Evolutionary conservation across 2,113 vertebrate species (phyloP), one percentile per base, ranked within the genome.

Genomic region (Hemiscyllium ocellatum): DNA sequence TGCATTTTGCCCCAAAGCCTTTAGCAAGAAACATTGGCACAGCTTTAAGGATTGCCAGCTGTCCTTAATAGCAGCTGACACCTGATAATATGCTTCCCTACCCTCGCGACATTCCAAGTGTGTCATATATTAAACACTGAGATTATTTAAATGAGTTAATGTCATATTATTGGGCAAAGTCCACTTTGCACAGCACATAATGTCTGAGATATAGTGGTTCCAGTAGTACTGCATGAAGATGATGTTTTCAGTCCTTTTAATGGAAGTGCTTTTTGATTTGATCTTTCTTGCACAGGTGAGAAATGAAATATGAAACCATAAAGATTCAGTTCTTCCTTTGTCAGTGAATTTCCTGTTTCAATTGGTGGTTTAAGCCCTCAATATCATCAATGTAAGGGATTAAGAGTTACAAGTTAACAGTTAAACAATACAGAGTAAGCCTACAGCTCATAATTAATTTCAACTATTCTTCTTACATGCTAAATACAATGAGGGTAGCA

Each of bases 11-110:
- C n/a, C 89, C 61, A 93, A 42, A 61, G 4, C 61, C 56, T 68
- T 66, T 37, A 22, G 19, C n/a, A 19, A 93, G 33, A 66, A 93
- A 66, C 42, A 68, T 8, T 93, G 61, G 61, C 61, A 68, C 61
- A 93, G 89, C 89, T 93, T 66, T 93, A 66, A 65, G 52, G 33
- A n/a, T n/a, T 68, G 89, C 56, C 89, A 93, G 61, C 61, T 93
- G 89, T 93, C 61, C 89, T 66, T 66, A 66, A 68, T 37, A 66
- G 33, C 61, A 66, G 89, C 17, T 93, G 89, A 93, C 17, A 93
- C n/a, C 20, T 66, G 89, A 42, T 68, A 37, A 68, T 24, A 8
- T 93, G 61, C 24, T 19, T 93, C 61, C 61, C 1, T 33, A 66
- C 89, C 33, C 61, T 93, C 2, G 61, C 8, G 61, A n/a, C 8